Conservation (phyloP, 2,888 invertebrate genomes). For the Himalopsyche anomala region DNA sequence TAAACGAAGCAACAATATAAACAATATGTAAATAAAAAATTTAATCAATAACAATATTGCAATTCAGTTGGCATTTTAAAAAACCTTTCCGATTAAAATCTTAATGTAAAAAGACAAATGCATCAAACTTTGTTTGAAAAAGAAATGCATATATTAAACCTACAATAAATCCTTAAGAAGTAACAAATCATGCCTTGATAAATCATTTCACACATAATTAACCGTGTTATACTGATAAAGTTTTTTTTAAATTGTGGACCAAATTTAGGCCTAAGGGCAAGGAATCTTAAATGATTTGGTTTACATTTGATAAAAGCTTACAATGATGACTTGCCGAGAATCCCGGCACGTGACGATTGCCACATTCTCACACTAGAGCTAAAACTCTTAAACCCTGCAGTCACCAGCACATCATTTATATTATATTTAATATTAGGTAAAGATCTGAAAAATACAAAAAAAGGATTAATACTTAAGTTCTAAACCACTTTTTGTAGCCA, state of each 20-base stretch:
- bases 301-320: constrained; percentile 65
- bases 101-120: constrained; percentile 65
- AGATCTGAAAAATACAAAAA: constrained; percentile 66
- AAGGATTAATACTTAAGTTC: constrained; percentile 65
- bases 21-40: constrained; percentile 65
- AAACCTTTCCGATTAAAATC: constrained; percentile 55
- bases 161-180: constrained; percentile 64
- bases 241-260: constrained; percentile 62
- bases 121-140: constrained; percentile 65
- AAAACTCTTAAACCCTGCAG: constrained; percentile 66
- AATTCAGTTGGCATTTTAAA: constrained; percentile 64
- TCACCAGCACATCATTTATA: constrained; percentile 66
- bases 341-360: constrained; percentile 61
- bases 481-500: constrained; percentile 65
- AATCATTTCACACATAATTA: constrained; percentile 65
- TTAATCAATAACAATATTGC: constrained; percentile 66
- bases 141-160: constrained; percentile 67
- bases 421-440: constrained; percentile 65
- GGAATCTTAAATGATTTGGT: constrained; percentile 64
- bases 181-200: constrained; percentile 63
- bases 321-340: constrained; percentile 65
- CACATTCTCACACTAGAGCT: constrained; percentile 65
- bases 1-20: constrained; percentile 66
- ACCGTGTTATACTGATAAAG: constrained; percentile 59
- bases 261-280: constrained; percentile 66